Base-by-base conservation (phyloP, 2,888 invertebrate species). In the Meandrusa payeni region DNA sequence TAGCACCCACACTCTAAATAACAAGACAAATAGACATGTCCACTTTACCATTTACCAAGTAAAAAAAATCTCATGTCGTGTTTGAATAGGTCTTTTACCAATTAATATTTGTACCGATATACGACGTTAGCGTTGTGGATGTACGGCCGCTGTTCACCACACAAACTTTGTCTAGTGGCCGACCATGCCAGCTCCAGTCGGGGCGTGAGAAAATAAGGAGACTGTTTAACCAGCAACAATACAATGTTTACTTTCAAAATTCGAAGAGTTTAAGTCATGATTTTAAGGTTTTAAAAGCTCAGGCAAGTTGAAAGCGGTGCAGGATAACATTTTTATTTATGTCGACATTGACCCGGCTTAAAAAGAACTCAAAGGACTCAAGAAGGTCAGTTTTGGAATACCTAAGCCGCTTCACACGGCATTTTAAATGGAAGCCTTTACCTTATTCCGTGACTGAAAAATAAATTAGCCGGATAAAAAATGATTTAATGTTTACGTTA, bases 61-160 rank as follows among this genome's bases (percentile, higher is more conserved):
- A 79, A 85, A 86, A n/a, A n/a, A 85, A 80, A 81, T 79, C 77
- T 76, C 83, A 77, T 77, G 78, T 79, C 66, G 55, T 86, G 82
- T 86, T 85, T 86, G 83, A 74, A 76, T 79, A 83, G 85, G 86
- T 76, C 83, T 85, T 80, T 83, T 81, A 83, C 80, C 81, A 85
- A 86, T 85, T 85, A 85, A 81, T 82, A 79, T 86, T 85, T 81
- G 78, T 78, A 85, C 81, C 81, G 77, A 80, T 78, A 76, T 33
- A 39, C 12, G 71, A 76, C 63, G 68, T 70, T 66, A 59, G 69
- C 60, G 60, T 66, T 60, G 63, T 64, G 66, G 57, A 64, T 65
- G 70, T 69, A 74, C 69, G 76, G 69, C 67, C 70, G 71, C 68
- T 68, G 65, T 65, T 57, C 65, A 66, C 68, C 63, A 66, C 59